Evolutionary conservation across 1,140 invertebrate species (phyloP).

Genomic region (Temnothorax longispinosus): DNA sequence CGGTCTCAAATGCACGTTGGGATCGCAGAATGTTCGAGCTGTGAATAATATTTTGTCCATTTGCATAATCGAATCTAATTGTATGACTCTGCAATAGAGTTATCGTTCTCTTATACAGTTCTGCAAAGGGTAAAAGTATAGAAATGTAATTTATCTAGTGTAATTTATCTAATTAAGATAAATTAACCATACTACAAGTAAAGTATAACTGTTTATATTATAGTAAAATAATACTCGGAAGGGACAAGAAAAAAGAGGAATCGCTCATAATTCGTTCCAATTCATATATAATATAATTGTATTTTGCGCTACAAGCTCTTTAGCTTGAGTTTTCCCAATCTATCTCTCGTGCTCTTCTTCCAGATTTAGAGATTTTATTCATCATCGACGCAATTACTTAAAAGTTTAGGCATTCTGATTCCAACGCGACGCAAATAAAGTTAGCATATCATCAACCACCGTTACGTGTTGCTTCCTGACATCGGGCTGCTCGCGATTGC

Average conservation of each 20-base stretch:
- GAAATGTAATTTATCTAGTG: neutral
- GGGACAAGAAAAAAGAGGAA: neutral
- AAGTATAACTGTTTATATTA: neutral
- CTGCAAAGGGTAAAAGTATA: neutral
- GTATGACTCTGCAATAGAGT: neutral
- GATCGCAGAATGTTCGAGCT: neutral
- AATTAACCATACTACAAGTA: neutral
- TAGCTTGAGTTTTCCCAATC: neutral
- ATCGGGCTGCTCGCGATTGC: slow-evolving; percentile 39
- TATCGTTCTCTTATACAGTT: neutral
- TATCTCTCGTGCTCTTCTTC: neutral
- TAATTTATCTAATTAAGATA: neutral
- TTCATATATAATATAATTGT: neutral
- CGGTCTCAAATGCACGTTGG: neutral
- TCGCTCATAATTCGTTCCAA: neutral
- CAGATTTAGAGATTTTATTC: neutral
- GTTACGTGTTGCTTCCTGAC: slow-evolving; percentile 49
- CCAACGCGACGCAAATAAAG: slow-evolving; percentile 22
- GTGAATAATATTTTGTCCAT: neutral
- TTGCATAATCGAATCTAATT: slow-evolving; percentile 7
- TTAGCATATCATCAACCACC: slow-evolving; percentile 47
- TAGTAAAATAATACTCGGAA: neutral
- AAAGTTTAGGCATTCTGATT: neutral
- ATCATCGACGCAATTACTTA: neutral
- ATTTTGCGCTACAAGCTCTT: neutral